Evolutionary conservation across 2,888 invertebrate species (phyloP), one percentile per base, ranked within the genome.

Genomic region (Cerastoderma edule): DNA sequence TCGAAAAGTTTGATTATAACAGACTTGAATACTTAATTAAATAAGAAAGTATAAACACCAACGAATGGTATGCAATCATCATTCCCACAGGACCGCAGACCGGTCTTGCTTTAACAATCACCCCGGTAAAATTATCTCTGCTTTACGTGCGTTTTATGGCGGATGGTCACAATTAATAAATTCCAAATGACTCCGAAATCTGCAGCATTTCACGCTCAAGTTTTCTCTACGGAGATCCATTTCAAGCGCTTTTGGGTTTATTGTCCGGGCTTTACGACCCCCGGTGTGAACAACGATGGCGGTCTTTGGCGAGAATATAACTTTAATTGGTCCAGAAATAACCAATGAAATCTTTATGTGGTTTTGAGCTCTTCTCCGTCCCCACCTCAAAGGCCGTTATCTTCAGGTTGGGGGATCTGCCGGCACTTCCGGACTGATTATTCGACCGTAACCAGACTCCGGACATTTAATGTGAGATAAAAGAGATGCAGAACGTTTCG

Each of bases 301-400:
- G 24, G 63, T 35, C 39, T 16, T 30, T n/a, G 33, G 50, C 35
- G 32, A 65, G 67, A 67, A 68, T 72, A 60, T 69, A 57, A 71
- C 57, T 81, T 78, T 75, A 81, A 76, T 81, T 75, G 66, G 67
- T 35, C 57, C 73, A 78, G 78, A 75, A 71, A 68, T 65, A 67
- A 57, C 73, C 74, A 78, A 81, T 81, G 77, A 81, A 81, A 74
- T 48, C 72, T 81, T 81, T 81, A 81, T 80, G 63, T 60, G 28
- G 54, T 33, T 76, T 74, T 76, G 71, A 76, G 66, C 68, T 65
- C 71, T 33, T 33, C 39, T 24, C 39, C 60, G 60, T 39, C 27
- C 60, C 33, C 39, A 60, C 60, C 60, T 60, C 73, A 78, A 78
- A 78, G 77, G 63, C 19, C n/a, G 66, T 70, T 78, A 78, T 78